Conservation (phyloP, 2,888 invertebrate genomes). For the Euspilapteryx auroguttella region DNA sequence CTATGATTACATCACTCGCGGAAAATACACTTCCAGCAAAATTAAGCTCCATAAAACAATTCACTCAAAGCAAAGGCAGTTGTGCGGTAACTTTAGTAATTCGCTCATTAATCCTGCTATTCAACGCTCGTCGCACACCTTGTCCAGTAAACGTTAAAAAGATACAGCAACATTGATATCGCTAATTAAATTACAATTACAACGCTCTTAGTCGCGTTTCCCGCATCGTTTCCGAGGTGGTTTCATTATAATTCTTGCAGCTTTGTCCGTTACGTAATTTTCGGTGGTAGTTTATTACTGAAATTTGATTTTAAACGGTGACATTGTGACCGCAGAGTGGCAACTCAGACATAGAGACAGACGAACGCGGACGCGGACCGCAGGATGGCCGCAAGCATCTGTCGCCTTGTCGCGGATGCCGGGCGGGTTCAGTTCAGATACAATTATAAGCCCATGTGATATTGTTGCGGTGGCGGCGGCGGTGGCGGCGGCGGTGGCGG, state of each 20-base stretch:
- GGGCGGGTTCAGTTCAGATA: too few relatives aligned
- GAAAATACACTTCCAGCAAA: too few relatives aligned
- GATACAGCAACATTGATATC: conserved; percentile 5
- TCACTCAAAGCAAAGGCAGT: too few relatives aligned
- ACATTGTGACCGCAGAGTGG: conserved; percentile 49
- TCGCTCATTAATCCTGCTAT: not conserved
- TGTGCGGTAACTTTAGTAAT: not conserved
- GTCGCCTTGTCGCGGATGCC: conserved; percentile 53
- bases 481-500: too few relatives aligned
- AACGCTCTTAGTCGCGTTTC: conserved; percentile 13
- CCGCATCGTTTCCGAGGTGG: too few relatives aligned
- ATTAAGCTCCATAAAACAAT: too few relatives aligned
- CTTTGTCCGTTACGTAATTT: conserved; percentile 28
- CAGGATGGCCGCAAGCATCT: conserved; percentile 56
- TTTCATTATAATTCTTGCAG: conserved; percentile 19
- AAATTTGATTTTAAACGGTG: conserved; percentile 52
- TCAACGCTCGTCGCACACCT: not conserved
- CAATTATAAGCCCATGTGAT: conserved; percentile 38
- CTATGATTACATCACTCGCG: too few relatives aligned
- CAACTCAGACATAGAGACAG: too few relatives aligned
- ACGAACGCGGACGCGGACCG: conserved; percentile 35
- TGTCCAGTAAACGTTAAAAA: not conserved
- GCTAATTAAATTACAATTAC: conserved; percentile 6
- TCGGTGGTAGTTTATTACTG: conserved; percentile 23
- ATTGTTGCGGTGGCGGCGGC: conserved; percentile 50